Base-by-base conservation (phyloP, 2,888 invertebrate genomes). In the Lysandra coridon region DNA sequence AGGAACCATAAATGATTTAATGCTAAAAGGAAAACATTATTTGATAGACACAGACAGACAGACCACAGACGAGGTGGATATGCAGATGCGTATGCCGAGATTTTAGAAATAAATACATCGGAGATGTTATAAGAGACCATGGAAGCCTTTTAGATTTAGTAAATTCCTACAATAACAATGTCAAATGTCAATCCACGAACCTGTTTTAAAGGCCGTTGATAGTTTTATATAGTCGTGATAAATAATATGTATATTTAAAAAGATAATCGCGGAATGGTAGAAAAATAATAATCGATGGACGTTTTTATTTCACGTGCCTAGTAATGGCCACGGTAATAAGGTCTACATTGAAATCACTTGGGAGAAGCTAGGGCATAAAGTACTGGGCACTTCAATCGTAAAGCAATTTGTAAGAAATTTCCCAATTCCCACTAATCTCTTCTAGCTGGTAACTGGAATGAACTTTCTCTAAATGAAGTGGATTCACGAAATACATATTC, bases 401-500 rank as follows among this genome's bases (percentile, higher is more conserved):
- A 69, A 69, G 23, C 4, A 69, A 69, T 37, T 69, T 37, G 17
- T 4, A 69, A 69, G 33, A 69, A 1, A 69, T 69, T 14, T 69
- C 33, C 33, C 33, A 69, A 53, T 76, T 75, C 30, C 33, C 57
- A 76, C 17, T 33, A 33, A 53, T 76, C 53, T 53, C 53, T 30
- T 14, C 53, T 30, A n/a, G 79, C 49, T 49, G 49, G 77, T 62
- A 40, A 78, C 78, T 78, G 75, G 79, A 80, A 75, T n/a, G 60
- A 44, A 73, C 79, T 81, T 79, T 80, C 80, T 78, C 79, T 17
- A 57, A 44, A 78, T 79, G 14, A 57, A 76, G 76, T 75, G 53
- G 79, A 78, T 80, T 79, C 81, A 82, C 79, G 79, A 80, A 80
- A 81, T 79, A 57, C 78, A 78, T 80, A 79, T 74, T 79, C 64